phyloP scores from a whole-genome alignment of 2,113 vertebrate species.

The Cochlearius cochlearius region DNA sequence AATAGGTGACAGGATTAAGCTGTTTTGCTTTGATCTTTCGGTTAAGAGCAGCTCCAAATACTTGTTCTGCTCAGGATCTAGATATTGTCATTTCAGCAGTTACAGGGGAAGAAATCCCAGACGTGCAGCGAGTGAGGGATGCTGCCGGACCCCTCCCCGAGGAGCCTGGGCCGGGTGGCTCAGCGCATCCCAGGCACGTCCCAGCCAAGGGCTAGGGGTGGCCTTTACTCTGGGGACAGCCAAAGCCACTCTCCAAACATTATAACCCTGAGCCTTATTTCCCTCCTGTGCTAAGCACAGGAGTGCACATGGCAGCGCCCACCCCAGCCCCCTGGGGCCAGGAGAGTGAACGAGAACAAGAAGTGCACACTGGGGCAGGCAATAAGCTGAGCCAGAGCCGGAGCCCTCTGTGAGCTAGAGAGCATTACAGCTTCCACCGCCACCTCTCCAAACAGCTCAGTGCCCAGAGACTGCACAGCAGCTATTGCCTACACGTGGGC shows the following conservation, averaged over 20 bases:
- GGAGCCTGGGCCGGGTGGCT: neutral
- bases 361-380: neutral
- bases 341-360: neutral
- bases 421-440: neutral
- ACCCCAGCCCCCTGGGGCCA: fast-evolving
- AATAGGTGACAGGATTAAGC: neutral
- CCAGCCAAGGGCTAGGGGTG: neutral
- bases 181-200: neutral
- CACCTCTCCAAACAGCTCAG: neutral
- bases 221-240: neutral
- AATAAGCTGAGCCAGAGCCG: neutral
- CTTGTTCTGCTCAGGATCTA: neutral
- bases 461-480: neutral
- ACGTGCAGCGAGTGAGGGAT: fast-evolving
- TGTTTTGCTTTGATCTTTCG: fast-evolving
- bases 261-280: neutral
- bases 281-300: neutral
- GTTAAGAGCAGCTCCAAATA: neutral
- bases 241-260: neutral
- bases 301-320: neutral
- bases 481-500: neutral
- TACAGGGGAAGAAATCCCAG: neutral
- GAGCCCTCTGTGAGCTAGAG: neutral
- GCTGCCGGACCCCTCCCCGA: neutral
- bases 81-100: neutral